Conservation (phyloP, 2,888 invertebrate genomes). For the Leptopilina syphax region DNA sequence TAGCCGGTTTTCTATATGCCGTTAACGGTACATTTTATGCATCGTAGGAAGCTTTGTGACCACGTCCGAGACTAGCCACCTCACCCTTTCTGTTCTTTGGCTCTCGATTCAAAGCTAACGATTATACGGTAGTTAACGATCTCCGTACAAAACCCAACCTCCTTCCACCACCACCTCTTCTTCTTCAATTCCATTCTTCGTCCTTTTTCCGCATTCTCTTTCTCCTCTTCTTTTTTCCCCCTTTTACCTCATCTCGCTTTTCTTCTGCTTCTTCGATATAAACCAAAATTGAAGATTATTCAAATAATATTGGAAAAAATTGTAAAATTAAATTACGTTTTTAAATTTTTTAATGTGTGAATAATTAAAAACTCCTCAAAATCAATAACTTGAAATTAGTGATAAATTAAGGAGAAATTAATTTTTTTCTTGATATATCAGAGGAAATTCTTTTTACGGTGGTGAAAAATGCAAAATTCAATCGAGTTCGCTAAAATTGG, state of each 20-base stretch:
- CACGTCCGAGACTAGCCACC: slow-evolving; percentile 52
- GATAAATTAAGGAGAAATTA: too few species aligned
- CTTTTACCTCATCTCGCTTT: not conserved
- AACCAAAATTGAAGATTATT: too few species aligned
- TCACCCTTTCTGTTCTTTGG: slow-evolving; percentile 54
- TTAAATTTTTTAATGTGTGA: too few species aligned
- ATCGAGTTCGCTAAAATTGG: slow-evolving; percentile 24
- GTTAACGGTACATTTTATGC: slow-evolving; percentile 53
- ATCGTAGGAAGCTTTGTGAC: slow-evolving; percentile 54
- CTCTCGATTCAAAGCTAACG: slow-evolving; percentile 68
- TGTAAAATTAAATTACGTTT: too few species aligned
- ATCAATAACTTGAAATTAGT: too few species aligned
- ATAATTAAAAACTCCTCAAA: too few species aligned
- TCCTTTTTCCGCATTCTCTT: slow-evolving; percentile 47
- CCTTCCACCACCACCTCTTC: slow-evolving; percentile 28
- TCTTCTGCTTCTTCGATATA: too few species aligned
- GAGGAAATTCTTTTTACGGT: not conserved
- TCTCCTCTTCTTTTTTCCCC: slow-evolving; percentile 40
- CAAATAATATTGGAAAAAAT: too few species aligned
- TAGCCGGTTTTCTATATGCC: not conserved
- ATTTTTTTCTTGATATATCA: not conserved
- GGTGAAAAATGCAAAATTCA: slow-evolving; percentile 10
- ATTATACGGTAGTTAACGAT: slow-evolving; percentile 72
- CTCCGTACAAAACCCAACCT: slow-evolving; percentile 52
- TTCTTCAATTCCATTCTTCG: slow-evolving; percentile 41